These are phyloP conservation scores for Salarias fasciatus DNA, from an alignment of 2,797 vertebrate species.

Conservation along the genomic window DNA sequence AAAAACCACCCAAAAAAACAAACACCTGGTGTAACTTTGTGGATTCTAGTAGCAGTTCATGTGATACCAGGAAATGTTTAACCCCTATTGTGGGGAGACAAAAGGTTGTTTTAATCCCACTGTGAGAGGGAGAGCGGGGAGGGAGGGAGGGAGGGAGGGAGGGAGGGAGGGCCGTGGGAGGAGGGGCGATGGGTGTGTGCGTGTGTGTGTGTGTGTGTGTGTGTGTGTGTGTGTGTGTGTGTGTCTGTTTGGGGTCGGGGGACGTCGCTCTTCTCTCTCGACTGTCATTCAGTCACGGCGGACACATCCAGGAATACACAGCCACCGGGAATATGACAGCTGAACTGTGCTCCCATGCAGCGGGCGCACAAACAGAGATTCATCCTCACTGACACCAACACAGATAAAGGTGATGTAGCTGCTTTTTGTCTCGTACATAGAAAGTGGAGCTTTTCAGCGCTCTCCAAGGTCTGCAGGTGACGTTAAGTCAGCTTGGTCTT, in stretches of 20 bases:
- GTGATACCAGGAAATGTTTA: constrained; percentile 90
- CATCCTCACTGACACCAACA: constrained; percentile 19
- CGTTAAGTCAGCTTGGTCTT: neutral
- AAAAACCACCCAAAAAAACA: constrained; percentile 7
- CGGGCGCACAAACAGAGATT: constrained; percentile 35
- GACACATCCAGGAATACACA: constrained; percentile 74
- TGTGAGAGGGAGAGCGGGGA: constrained; percentile 75
- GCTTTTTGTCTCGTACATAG: constrained; percentile 1
- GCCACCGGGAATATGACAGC: constrained; percentile 65
- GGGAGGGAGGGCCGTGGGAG: constrained; percentile 23
- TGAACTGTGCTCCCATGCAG: constrained; percentile 19
- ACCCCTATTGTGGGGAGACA: constrained; percentile 91
- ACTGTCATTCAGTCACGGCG: constrained; percentile 76
- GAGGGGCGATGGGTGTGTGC: constrained; percentile 42
- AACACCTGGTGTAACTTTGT: constrained; percentile 58
- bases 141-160: constrained; percentile 37
- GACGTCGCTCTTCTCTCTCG: constrained; percentile 54
- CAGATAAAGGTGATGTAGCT: constrained; percentile 59
- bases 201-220: constrained; percentile 36
- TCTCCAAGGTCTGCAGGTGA: constrained; percentile 13
- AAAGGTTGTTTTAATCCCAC: constrained; percentile 89
- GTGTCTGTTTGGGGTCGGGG: constrained; percentile 61
- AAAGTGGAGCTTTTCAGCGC: constrained; percentile 10
- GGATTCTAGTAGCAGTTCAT: constrained; percentile 79
- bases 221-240: too few relatives aligned